Evolutionary conservation across 2,888 invertebrate species (phyloP).

Genomic region (Drosophila anomelani): DNA sequence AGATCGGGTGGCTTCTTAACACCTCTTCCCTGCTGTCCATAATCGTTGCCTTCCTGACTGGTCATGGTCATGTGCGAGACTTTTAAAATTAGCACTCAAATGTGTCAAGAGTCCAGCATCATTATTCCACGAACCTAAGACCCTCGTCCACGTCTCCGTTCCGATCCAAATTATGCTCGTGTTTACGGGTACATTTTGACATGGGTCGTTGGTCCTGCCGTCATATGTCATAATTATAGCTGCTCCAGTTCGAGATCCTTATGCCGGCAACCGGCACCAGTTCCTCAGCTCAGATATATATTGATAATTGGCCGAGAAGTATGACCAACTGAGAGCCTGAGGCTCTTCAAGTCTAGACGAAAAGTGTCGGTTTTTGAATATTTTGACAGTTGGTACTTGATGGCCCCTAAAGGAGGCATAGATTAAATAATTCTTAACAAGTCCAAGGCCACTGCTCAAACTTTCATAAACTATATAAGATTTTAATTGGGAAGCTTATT

Average conservation of each 20-base stretch:
- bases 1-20: not conserved
- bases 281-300: slow-evolving; percentile 35
- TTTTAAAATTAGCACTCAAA: slow-evolving; percentile 72
- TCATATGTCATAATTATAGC: slow-evolving; percentile 78
- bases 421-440: slow-evolving; percentile 15
- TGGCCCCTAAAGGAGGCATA: slow-evolving; percentile 22
- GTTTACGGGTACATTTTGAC: slow-evolving; percentile 53
- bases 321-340: slow-evolving; percentile 53
- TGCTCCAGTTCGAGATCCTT: slow-evolving; percentile 39
- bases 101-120: slow-evolving; percentile 65
- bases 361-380: slow-evolving; percentile 57
- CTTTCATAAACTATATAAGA: not conserved
- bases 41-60: slow-evolving; percentile 17
- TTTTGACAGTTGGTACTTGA: slow-evolving; percentile 73
- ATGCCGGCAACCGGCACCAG: slow-evolving; percentile 16
- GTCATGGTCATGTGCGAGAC: slow-evolving; percentile 57
- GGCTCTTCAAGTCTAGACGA: slow-evolving; percentile 70
- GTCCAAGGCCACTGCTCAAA: slow-evolving; percentile 1
- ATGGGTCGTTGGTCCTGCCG: slow-evolving; percentile 60
- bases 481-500: not conserved
- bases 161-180: slow-evolving; percentile 53
- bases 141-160: slow-evolving; percentile 38
- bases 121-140: slow-evolving; percentile 66
- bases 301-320: slow-evolving; percentile 65
- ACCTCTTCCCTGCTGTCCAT: slow-evolving; percentile 9